Percentiles rank a stretch among this genome's conserved stretches.
Evolutionary conservation across 1,140 invertebrate genomes (phyloP).

Genomic region (Plodia interpunctella): DNA sequence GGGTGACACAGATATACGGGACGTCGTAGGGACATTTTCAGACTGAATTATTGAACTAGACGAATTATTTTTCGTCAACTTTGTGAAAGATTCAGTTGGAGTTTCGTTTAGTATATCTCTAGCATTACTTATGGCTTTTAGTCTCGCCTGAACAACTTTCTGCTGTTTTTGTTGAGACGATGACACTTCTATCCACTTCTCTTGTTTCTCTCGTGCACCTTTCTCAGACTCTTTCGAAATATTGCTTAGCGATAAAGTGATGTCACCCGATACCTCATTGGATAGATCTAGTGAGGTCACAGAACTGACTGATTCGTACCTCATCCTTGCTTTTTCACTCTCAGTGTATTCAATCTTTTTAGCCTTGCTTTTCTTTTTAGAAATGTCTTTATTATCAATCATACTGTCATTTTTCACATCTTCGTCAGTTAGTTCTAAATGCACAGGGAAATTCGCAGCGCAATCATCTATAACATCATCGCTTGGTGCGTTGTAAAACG

Average conservation of each 20-base stretch:
- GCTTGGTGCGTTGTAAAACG: slow-evolving; percentile 77
- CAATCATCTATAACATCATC: slow-evolving; percentile 77
- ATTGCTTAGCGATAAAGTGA: slow-evolving; percentile 64
- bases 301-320: slow-evolving; percentile 71
- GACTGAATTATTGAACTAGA: slow-evolving; percentile 25
- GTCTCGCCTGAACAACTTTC: slow-evolving; percentile 69
- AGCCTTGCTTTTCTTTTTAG: slow-evolving; percentile 58
- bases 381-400: slow-evolving; percentile 30
- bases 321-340: slow-evolving; percentile 65
- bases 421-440: slow-evolving; percentile 56
- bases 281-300: slow-evolving; percentile 65
- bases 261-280: slow-evolving; percentile 58
- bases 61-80: slow-evolving; percentile 57
- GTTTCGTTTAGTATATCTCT: slow-evolving; percentile 66
- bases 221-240: slow-evolving; percentile 56
- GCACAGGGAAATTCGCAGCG: slow-evolving; percentile 64
- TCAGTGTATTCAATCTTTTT: slow-evolving; percentile 72
- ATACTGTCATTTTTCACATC: slow-evolving; percentile 57
- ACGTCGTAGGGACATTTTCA: slow-evolving; percentile 43
- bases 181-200: slow-evolving; percentile 67
- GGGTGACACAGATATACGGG: slow-evolving; percentile 53
- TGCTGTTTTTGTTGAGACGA: slow-evolving; percentile 63
- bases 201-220: slow-evolving; percentile 35
- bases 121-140: slow-evolving; percentile 70
- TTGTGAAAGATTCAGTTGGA: slow-evolving; percentile 54